Conservation (phyloP, 2,797 vertebrate genomes). For the Sphenopsis melanotis region DNA sequence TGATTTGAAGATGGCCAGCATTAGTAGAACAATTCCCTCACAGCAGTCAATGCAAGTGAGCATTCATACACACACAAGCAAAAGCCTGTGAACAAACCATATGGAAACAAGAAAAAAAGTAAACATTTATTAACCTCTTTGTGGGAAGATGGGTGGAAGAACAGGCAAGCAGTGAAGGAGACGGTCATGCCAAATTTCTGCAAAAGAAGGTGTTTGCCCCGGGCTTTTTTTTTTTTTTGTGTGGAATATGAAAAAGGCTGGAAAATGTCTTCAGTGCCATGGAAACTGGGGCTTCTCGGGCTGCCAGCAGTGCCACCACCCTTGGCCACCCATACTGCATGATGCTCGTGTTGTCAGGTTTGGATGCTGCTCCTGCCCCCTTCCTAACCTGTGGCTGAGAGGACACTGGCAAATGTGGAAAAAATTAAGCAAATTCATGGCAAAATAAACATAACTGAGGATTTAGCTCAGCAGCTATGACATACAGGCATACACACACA, state of each 20-base stretch:
- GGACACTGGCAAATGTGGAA: background rate
- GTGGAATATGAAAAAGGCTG: slow-evolving; percentile 35
- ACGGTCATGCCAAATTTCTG: slow-evolving; percentile 66
- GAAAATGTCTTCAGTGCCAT: slow-evolving; percentile 37
- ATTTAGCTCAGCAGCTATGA: background rate
- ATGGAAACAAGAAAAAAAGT: slow-evolving; percentile 70
- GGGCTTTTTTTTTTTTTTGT: background rate
- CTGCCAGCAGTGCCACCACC: background rate
- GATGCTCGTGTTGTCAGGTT: background rate
- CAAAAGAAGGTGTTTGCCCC: slow-evolving; percentile 63
- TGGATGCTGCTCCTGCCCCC: background rate
- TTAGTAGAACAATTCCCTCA: slow-evolving; percentile 79
- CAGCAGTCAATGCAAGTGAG: slow-evolving; percentile 75
- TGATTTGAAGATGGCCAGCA: slow-evolving; percentile 79
- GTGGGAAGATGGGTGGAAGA: slow-evolving; percentile 79
- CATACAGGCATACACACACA: accelerated
- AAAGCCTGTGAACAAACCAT: slow-evolving; percentile 79
- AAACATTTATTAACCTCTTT: slow-evolving; percentile 84
- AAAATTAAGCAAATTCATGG: background rate
- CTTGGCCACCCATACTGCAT: background rate
- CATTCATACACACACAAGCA: slow-evolving; percentile 72
- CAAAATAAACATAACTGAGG: background rate
- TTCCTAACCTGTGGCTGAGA: background rate
- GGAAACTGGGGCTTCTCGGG: slow-evolving; percentile 37
- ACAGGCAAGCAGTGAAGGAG: slow-evolving; percentile 70